Evolutionary conservation across 2,888 invertebrate species (phyloP).

Genomic region (Eupsilia transversa): DNA sequence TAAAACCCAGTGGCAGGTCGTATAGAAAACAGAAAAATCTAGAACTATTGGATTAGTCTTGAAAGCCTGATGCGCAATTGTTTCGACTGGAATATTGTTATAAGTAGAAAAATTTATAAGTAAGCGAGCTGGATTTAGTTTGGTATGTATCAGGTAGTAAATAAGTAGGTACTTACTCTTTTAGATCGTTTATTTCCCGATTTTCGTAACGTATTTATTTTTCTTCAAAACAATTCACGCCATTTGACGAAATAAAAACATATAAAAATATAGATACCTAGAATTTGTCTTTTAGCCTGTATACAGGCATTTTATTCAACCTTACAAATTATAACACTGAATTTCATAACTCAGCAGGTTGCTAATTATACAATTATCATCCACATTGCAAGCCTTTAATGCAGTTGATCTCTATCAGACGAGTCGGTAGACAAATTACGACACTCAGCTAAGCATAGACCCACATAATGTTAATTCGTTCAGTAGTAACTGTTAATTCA

Average conservation of each 20-base stretch:
- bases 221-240: background rate
- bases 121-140: background rate
- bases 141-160: background rate
- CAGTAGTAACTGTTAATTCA: constrained; percentile 22
- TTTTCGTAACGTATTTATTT: background rate
- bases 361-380: background rate
- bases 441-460: constrained; percentile 3
- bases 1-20: background rate
- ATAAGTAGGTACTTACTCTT: background rate
- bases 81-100: constrained; percentile 14
- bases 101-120: background rate
- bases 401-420: constrained; percentile 11
- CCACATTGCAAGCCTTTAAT: constrained; percentile 4
- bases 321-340: background rate
- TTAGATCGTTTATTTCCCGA: background rate
- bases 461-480: constrained; percentile 47
- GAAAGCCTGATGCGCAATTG: constrained; percentile 5
- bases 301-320: no score
- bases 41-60: constrained; percentile 14
- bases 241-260: background rate
- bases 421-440: constrained; percentile 8
- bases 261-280: background rate
- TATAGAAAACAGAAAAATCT: constrained; percentile 6
- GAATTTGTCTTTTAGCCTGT: background rate
- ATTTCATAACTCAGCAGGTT: background rate